Conservation (phyloP, 1,140 invertebrate genomes). For the Drosophila repletoides region DNA sequence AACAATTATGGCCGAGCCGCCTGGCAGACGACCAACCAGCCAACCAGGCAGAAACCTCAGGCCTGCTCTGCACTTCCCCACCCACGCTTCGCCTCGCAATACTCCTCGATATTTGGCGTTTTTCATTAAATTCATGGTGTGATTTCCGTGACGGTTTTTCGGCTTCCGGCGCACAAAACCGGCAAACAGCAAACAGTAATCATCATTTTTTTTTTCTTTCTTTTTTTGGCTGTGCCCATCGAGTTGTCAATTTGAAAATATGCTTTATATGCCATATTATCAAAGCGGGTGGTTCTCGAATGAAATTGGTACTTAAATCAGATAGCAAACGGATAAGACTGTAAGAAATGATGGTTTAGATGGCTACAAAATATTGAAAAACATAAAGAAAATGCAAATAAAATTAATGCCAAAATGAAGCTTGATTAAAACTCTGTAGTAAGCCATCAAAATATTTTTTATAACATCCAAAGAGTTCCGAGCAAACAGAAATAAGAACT, state of each 20-base stretch:
- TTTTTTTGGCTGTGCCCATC: conserved; percentile 2
- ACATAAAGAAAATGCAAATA: too few species aligned
- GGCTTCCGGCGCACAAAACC: conserved; percentile 57
- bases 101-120: conserved; percentile 57
- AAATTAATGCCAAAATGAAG: too few species aligned
- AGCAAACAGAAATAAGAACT: too few species aligned
- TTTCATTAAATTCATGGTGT: conserved; percentile 76
- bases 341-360: background rate
- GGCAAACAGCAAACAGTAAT: conserved; percentile 55
- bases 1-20: conserved; percentile 70
- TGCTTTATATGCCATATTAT: conserved; percentile 18
- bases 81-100: background rate
- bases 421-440: too few species aligned
- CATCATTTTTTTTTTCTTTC: conserved; percentile 16
- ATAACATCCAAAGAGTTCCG: too few species aligned
- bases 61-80: background rate
- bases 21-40: conserved; percentile 47
- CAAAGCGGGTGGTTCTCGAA: conserved; percentile 14
- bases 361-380: too few species aligned
- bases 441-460: too few species aligned
- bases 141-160: conserved; percentile 60
- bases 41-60: background rate
- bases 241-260: conserved; percentile 40
- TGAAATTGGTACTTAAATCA: background rate
- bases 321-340: background rate